These are phyloP conservation scores for Heliconius himera DNA, from an alignment of 1,140 invertebrate genomes.

Conservation along the genomic window DNA sequence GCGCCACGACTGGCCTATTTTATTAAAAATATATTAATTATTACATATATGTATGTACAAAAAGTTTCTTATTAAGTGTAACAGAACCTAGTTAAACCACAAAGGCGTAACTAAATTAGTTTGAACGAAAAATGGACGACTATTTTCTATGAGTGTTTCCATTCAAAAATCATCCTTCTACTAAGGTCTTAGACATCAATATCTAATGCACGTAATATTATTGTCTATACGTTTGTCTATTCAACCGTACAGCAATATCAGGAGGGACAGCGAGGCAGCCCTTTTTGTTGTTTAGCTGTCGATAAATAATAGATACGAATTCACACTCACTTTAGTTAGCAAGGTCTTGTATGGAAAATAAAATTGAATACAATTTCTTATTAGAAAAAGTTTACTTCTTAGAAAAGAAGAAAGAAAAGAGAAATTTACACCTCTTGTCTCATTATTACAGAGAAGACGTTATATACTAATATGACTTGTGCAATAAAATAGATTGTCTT, in stretches of 20 bases:
- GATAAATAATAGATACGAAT: conserved; percentile 18
- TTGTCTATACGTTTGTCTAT: conserved; percentile 7
- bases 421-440: no score
- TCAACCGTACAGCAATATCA: conserved; percentile 20
- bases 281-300: conserved; percentile 18
- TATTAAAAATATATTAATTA: no score
- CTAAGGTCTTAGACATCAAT: neutral
- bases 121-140: conserved; percentile 2
- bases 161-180: neutral
- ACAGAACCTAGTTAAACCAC: conserved; percentile 12
- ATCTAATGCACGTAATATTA: neutral
- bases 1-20: no score
- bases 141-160: neutral
- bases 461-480: no score
- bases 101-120: conserved; percentile 9
- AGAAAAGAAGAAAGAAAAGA: no score
- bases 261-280: neutral
- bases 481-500: no score
- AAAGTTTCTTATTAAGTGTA: conserved; percentile 3
- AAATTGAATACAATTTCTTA: no score
- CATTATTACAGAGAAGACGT: no score
- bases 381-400: no score
- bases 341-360: neutral
- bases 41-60: no score
- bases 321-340: conserved; percentile 4